Evolutionary conservation across 2,113 vertebrate species (phyloP), one percentile per base, ranked within the genome.

Genomic region (Astatoreochromis straeleni): DNA sequence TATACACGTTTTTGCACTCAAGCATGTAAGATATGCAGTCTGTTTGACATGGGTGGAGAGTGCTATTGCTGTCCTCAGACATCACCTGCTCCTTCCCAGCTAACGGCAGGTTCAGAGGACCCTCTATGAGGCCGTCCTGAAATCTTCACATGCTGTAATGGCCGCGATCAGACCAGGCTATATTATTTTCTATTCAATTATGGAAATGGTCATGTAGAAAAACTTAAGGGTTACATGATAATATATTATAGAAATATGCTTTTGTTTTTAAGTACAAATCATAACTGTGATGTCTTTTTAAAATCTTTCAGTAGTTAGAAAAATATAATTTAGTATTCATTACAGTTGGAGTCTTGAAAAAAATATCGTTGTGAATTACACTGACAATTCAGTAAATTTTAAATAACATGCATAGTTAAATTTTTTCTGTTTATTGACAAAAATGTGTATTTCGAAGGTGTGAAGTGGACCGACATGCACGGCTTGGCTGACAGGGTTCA

Each of bases 11-110:
- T 45, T 45, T 26, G 38, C 38, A 40, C 21, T n/a, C 5, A 65
- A 55, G 5, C 21, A 79, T 26, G 55, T 80, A 35, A 3, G n/a
- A n/a, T 4, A 49, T 49, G 3, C 96, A 99, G 98, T 94, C 95
- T 98, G 58, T 99, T 99, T 4, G 98, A 99, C 89, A 98, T 99
- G 98, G 98, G 98, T 1, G 98, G 98, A 29, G 98, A 99, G 89
- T 99, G 99, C 92, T 99, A 99, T 88, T 99, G 98, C 96, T 99
- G 98, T 89, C 97, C 49, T 99, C 98, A 0, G 98, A 99, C 96
- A 99, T 99, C 96, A 99, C 99, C 75, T 99, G 98, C 96, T 98
- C 98, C 79, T 99, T 99, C 90, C 98, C 98, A 0, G 98, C 97
- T 81, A 98, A 97, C 0, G 97, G 98, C 26, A 98, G 94, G 96